phyloP scores from a whole-genome alignment of 2,888 invertebrate genomes.

The Eupithecia subfuscata region DNA sequence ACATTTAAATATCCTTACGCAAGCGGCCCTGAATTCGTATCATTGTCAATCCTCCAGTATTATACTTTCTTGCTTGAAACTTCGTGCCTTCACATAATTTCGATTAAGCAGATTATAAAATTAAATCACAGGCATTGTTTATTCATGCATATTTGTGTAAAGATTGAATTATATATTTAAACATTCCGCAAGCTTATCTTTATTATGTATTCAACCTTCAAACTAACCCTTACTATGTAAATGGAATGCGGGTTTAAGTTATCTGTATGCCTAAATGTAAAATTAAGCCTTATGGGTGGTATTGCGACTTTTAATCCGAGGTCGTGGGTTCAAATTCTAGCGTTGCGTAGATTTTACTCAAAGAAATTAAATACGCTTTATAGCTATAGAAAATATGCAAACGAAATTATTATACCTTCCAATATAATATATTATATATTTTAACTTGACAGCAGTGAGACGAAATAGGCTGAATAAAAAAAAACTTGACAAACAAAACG shows the following conservation, averaged over 20 bases:
- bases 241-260: constrained; percentile 39
- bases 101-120: constrained; percentile 4
- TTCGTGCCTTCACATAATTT: neutral
- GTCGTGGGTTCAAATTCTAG: neutral
- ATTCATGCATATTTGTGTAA: neutral
- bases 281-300: constrained; percentile 3
- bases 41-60: neutral
- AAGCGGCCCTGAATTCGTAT: neutral
- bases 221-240: constrained; percentile 37
- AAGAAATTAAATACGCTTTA: neutral
- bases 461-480: too few relatives aligned
- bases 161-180: constrained; percentile 3
- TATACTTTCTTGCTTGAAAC: neutral
- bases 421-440: neutral
- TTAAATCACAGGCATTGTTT: neutral
- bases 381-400: neutral
- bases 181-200: constrained; percentile 8
- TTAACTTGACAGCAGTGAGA: neutral
- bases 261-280: constrained; percentile 28
- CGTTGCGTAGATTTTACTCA: neutral
- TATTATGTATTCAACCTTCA: constrained; percentile 34
- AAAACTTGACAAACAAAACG: too few relatives aligned
- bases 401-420: neutral
- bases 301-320: constrained; percentile 3
- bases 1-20: too few relatives aligned